These are phyloP conservation scores for Equus quagga DNA, from an alignment of 2,113 vertebrate genomes.

Conservation along the genomic window DNA sequence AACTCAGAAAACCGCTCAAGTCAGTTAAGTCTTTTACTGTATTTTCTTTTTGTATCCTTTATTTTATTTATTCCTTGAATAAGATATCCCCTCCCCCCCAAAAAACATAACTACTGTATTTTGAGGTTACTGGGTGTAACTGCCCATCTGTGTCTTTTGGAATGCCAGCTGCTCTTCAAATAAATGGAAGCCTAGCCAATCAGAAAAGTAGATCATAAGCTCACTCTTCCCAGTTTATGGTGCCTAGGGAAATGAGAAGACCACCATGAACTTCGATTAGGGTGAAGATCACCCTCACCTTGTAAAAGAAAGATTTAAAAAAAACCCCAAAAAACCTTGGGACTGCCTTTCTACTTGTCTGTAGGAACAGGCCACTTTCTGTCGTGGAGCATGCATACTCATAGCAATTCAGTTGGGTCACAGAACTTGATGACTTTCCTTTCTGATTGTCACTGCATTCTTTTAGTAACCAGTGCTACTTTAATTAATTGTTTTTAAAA, in stretches of 20 bases:
- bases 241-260: not conserved
- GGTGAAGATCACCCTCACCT: not conserved
- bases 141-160: not conserved
- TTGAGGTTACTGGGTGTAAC: not conserved
- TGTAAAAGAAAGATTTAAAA: conserved; percentile 14
- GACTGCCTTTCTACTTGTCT: not conserved
- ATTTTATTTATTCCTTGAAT: conserved; percentile 28
- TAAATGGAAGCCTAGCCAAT: not conserved
- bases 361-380: not conserved
- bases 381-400: not conserved
- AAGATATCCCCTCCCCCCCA: accelerated
- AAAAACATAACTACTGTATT: not conserved
- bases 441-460: not conserved
- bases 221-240: not conserved
- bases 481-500: conserved; percentile 36
- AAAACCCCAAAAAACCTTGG: not conserved
- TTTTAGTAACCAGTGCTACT: conserved; percentile 20
- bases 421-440: not conserved
- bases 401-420: not conserved
- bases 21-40: not conserved
- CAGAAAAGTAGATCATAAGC: not conserved
- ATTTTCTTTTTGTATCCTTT: not conserved
- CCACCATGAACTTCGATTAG: not conserved
- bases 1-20: not conserved
- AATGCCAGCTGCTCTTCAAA: not conserved